Evolutionary conservation across 2,797 vertebrate species (phyloP), one percentile per base, ranked within the genome.

Genomic region (Urocyon cinereoargenteus): DNA sequence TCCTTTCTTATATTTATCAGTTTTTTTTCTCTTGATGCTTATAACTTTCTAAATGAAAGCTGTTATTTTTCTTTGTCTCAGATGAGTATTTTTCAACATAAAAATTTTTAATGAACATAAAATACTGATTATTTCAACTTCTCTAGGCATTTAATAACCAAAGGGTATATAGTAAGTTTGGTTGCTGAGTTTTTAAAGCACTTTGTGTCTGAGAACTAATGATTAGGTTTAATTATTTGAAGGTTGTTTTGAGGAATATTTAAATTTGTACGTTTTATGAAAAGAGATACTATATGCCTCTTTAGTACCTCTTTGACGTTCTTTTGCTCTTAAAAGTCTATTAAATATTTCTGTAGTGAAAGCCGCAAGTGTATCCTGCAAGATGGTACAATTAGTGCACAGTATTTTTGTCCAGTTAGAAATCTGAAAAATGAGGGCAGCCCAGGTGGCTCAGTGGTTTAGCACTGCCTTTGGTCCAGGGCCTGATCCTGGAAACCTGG

Each of bases 101-200:
- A 85, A 28, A 62, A 81, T 28, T 91, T 55, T 61, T 95, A 84
- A 83, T 79, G 53, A 82, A 45, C 15, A 34, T 82, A 79, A 86
- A 89, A 36, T 89, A 73, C 55, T 83, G 72, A 86, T 95, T 91
- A 88, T 95, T 96, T 96, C 72, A 95, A 21, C 66, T 96, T 95
- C 53, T 82, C 22, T 90, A 75, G n/a, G 40, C 93, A n/a, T 86
- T 93, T 87, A 79, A 61, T 91, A 86, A 73, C 18, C 57, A 70
- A 34, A 86, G 82, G 9, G 16, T 51, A 22, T 51, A 22, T 64
- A 36, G n/a, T 36, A 78, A 72, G 24, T 96, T 97, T 66, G 24
- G 3, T 85, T 84, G 59, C 28, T 88, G 83, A 90, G 10, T 64
- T 88, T 92, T 83, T 75, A 31, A 95, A 93, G 68, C 61, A 61